phyloP scores from a whole-genome alignment of 2,888 invertebrate species.

The Ganaspis brasiliensis region DNA sequence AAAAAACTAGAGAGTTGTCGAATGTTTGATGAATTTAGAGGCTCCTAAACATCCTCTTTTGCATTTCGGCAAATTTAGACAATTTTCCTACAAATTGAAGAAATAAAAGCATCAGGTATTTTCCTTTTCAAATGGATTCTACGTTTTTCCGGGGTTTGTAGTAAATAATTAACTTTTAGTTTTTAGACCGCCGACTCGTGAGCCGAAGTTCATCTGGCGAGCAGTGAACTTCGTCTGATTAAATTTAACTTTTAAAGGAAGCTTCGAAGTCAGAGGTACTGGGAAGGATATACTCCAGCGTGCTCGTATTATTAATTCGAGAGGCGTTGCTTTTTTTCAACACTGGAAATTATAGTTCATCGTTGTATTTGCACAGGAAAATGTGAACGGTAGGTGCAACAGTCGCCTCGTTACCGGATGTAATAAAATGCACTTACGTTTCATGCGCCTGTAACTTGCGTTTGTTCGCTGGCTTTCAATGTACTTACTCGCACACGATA shows the following conservation, averaged over 20 bases:
- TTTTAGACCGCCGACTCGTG: slow-evolving; percentile 11
- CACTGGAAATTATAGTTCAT: slow-evolving; percentile 13
- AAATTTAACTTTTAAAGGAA: slow-evolving; percentile 44
- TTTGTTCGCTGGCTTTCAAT: not conserved
- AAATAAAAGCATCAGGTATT: not conserved
- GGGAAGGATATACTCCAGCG: not conserved
- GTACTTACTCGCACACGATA: slow-evolving; percentile 50
- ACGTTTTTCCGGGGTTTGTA: not conserved
- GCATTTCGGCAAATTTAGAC: too few relatives aligned
- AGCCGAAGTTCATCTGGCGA: slow-evolving; percentile 23
- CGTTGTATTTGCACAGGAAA: slow-evolving; percentile 16
- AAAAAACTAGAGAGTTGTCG: too few relatives aligned
- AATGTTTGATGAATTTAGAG: too few relatives aligned
- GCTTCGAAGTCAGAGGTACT: slow-evolving; percentile 34
- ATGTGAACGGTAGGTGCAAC: slow-evolving; percentile 16
- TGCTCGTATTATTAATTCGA: slow-evolving; percentile 39
- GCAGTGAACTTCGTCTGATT: slow-evolving; percentile 40
- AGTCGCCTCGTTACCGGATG: slow-evolving; percentile 16
- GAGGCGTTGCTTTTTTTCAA: not conserved
- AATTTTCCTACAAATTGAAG: not conserved
- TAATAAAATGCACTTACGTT: slow-evolving; percentile 22
- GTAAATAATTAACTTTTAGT: slow-evolving; percentile 38
- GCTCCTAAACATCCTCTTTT: too few relatives aligned
- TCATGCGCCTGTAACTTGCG: slow-evolving; percentile 8
- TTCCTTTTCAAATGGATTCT: not conserved